Percentiles rank a stretch among this genome's conserved stretches.
phyloP scores from a whole-genome alignment of 2,888 invertebrate species.

The Andricus curvator region DNA sequence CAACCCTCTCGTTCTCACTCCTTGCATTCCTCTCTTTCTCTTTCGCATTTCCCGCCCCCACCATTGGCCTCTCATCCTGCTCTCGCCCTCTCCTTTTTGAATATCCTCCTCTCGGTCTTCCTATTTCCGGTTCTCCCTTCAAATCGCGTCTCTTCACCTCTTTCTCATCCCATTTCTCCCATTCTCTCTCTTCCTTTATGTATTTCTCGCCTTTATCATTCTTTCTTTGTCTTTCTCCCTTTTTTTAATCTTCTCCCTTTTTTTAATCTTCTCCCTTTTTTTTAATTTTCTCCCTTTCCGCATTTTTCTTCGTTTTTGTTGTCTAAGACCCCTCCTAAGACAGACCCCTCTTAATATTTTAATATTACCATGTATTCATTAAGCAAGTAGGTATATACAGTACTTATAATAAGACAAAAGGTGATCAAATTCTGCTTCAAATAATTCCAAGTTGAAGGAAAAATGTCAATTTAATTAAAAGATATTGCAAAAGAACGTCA shows the following conservation, averaged over 20 bases:
- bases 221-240: constrained; percentile 20
- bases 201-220: constrained; percentile 42
- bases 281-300: not conserved
- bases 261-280: constrained; percentile 20
- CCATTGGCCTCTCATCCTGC: constrained; percentile 17
- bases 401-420: too few relatives aligned
- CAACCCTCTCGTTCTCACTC: constrained; percentile 43
- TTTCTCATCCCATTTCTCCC: constrained; percentile 35
- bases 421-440: too few relatives aligned
- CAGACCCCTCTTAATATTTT: too few relatives aligned
- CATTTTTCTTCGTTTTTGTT: too few relatives aligned
- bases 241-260: constrained; percentile 35
- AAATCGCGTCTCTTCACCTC: constrained; percentile 53
- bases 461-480: too few relatives aligned
- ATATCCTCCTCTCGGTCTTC: constrained; percentile 30
- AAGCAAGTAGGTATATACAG: too few relatives aligned
- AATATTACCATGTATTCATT: too few relatives aligned
- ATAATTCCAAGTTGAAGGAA: too few relatives aligned
- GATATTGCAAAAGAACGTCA: too few relatives aligned
- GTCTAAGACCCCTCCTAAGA: too few relatives aligned
- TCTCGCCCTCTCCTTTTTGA: constrained; percentile 10
- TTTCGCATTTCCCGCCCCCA: constrained; percentile 43
- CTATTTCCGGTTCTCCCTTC: constrained; percentile 50
- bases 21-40: constrained; percentile 41
- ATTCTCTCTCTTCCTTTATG: constrained; percentile 39